phyloP scores from a whole-genome alignment of 2,113 vertebrate species.

The Aphelocoma coerulescens region DNA sequence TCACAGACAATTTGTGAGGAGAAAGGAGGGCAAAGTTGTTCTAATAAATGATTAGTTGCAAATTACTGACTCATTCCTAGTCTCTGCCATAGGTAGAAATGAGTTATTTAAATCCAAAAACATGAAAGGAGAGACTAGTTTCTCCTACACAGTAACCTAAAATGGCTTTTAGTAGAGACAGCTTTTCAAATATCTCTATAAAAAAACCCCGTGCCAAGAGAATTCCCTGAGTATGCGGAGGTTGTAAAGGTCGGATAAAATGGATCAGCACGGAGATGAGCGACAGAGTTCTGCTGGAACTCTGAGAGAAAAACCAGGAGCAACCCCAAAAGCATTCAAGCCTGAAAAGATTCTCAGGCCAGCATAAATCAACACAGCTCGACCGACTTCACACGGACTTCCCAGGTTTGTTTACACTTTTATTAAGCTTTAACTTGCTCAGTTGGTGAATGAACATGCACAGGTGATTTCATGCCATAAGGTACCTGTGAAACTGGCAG shows the following conservation, averaged over 20 bases:
- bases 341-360: background rate
- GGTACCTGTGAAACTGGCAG: background rate
- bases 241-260: background rate
- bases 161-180: background rate
- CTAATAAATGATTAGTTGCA: conserved; percentile 41
- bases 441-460: background rate
- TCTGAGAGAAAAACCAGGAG: background rate
- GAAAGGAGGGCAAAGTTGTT: conserved; percentile 20
- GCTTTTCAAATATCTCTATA: background rate
- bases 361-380: background rate
- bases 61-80: background rate
- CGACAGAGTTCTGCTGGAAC: background rate
- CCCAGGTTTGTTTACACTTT: background rate
- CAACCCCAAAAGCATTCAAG: background rate
- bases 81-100: background rate
- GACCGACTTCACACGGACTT: background rate
- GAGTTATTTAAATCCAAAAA: background rate
- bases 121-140: background rate
- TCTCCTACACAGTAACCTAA: background rate
- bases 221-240: background rate
- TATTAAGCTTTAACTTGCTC: background rate
- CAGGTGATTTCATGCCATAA: background rate
- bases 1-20: conserved; percentile 36
- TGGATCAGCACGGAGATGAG: background rate
- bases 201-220: background rate